A percentile compares a stretch with the other conserved stretches of the same genome.
phyloP scores from a whole-genome alignment of 2,113 vertebrate genomes.

The Spheniscus mendiculus region DNA sequence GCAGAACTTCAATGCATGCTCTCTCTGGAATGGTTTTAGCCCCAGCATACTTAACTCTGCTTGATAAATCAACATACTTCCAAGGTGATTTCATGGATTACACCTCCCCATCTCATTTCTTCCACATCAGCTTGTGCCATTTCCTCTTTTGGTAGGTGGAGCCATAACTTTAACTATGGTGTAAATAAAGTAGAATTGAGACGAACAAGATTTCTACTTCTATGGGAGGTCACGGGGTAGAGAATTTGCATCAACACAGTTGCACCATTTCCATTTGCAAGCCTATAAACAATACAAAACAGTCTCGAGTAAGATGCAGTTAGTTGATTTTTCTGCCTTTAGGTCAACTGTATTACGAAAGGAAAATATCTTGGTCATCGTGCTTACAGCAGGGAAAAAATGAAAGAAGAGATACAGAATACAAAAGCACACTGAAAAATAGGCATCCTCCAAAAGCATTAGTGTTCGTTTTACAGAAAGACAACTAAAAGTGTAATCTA shows the following conservation, averaged over 20 bases:
- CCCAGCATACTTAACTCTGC: fast-evolving
- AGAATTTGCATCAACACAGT: not conserved
- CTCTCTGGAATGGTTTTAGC: not conserved
- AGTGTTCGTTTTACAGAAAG: not conserved
- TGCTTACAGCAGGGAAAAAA: not conserved
- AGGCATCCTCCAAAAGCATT: not conserved
- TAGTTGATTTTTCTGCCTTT: not conserved
- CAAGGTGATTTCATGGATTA: not conserved
- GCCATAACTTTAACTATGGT: not conserved
- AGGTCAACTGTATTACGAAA: not conserved
- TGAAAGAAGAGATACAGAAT: not conserved
- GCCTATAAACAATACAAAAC: not conserved
- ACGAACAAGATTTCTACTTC: not conserved
- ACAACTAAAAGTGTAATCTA: not conserved
- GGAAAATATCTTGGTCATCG: not conserved
- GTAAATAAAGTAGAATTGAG: not conserved
- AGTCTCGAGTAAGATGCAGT: not conserved
- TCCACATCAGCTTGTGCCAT: not conserved
- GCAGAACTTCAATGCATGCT: not conserved
- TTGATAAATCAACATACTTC: not conserved
- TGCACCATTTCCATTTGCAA: not conserved
- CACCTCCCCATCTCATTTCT: not conserved
- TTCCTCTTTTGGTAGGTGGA: not conserved
- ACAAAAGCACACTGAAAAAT: not conserved
- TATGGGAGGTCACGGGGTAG: not conserved